phyloP scores from a whole-genome alignment of 2,888 invertebrate genomes.

The Stramonita haemastoma region DNA sequence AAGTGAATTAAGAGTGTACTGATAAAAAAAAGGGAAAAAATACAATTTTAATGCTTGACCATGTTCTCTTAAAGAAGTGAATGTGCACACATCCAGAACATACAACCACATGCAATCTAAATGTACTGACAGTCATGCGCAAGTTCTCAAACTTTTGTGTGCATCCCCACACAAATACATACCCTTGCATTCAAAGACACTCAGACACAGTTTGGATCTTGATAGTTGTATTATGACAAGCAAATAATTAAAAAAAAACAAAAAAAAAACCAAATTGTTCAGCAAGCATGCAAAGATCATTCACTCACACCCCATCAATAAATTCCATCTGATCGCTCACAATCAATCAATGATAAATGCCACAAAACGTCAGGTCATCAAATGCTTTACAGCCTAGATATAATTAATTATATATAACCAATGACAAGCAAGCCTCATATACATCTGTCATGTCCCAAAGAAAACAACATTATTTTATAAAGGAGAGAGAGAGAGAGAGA shows the following conservation, averaged over 20 bases:
- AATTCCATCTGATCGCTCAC: not conserved
- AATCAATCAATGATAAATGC: not conserved
- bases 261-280: not conserved
- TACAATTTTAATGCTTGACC: too few species aligned
- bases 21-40: too few species aligned
- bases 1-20: too few species aligned
- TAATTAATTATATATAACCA: too few species aligned
- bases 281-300: conserved; percentile 22
- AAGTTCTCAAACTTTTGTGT: not conserved
- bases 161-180: not conserved
- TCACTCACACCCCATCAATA: not conserved
- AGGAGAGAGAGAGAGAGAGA: too few species aligned
- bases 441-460: not conserved
- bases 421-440: not conserved
- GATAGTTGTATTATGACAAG: conserved; percentile 35
- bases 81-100: too few species aligned
- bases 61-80: too few species aligned
- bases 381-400: not conserved
- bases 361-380: not conserved
- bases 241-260: conserved; percentile 15
- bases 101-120: not conserved
- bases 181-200: not conserved
- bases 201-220: not conserved
- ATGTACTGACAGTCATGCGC: not conserved
- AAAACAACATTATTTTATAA: too few species aligned